Base-by-base conservation (phyloP, 1,140 invertebrate genomes). In the Drosophila leontia region DNA sequence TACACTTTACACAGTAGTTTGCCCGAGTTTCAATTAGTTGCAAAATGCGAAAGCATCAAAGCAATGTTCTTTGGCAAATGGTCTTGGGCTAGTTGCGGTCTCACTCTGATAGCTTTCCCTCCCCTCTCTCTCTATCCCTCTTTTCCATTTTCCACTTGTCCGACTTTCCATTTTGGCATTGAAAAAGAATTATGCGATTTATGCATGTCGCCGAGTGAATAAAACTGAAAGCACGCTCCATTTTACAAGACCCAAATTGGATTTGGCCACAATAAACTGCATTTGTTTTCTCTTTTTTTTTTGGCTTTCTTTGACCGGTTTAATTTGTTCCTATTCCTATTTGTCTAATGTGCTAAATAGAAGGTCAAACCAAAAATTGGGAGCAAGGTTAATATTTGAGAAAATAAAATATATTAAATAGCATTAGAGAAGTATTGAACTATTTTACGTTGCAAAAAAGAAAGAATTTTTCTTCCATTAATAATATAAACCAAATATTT, bases 111-210 rank as follows among this genome's bases (percentile, higher is more conserved):
- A 67, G 65, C 45, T 69, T 68, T 68, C 68, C 45, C 48, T 26
- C 29, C 11, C 1, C 7, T 37, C 7, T 12, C 34, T 7, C 34
- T 15, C 8, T 32, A 4, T 34, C 15, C 4, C 17, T n/a, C 5
- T 51, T 32, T 44, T 15, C 39, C 15, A 35, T 65, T 65, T 65
- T 65, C 62, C 62, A 65, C 62, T 65, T 32, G 62, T 42, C 62
- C 42, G 57, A 13, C 57, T 71, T 44, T 47, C 42, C 59, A 67
- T 48, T 64, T 47, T 51, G 65, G 45, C 62, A 69, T 69, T 69
- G 62, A 50, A 69, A 68, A 26, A 68, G 62, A 51, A 68, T 68
- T 69, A 69, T 68, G 37, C 62, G 45, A 37, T 67, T 69, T 69
- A 67, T 69, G 65, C 65, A 69, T 68, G 65, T 69, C 44, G 44